Evolutionary conservation across 2,888 invertebrate species (phyloP).

Genomic region (Tricholauxania praeusta): DNA sequence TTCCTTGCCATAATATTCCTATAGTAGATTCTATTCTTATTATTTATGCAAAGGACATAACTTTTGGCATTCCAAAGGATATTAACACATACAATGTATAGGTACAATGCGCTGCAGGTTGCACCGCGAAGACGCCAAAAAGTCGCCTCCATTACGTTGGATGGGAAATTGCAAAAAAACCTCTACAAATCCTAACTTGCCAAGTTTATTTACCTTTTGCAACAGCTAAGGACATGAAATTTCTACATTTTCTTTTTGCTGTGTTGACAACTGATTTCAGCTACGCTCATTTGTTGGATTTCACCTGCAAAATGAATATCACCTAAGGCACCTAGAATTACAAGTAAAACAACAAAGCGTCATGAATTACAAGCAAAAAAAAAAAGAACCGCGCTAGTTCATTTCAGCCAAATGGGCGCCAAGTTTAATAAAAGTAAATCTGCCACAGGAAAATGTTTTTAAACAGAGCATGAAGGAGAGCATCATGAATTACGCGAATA

Average conservation of each 20-base stretch:
- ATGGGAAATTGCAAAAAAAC: neutral
- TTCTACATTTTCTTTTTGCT: neutral
- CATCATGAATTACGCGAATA: no score
- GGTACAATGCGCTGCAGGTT: neutral
- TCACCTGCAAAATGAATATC: no score
- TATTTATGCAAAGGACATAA: slow-evolving; percentile 23
- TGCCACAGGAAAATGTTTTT: slow-evolving; percentile 3
- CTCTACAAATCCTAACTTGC: no score
- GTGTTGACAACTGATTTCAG: slow-evolving; percentile 3
- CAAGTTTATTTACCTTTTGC: slow-evolving; percentile 1
- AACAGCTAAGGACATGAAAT: no score
- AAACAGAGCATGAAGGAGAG: no score
- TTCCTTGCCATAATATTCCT: neutral
- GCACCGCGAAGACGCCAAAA: slow-evolving; percentile 6
- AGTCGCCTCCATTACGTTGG: neutral
- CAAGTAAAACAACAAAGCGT: no score
- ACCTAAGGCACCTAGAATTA: no score
- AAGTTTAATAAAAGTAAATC: neutral
- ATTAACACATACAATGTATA: neutral
- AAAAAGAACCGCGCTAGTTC: neutral
- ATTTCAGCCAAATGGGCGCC: slow-evolving; percentile 12
- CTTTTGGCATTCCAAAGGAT: slow-evolving; percentile 7
- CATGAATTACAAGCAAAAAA: neutral
- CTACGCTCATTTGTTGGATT: neutral
- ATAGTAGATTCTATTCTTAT: neutral